phyloP scores from a whole-genome alignment of 2,113 vertebrate genomes.

The Anas platyrhynchos region DNA sequence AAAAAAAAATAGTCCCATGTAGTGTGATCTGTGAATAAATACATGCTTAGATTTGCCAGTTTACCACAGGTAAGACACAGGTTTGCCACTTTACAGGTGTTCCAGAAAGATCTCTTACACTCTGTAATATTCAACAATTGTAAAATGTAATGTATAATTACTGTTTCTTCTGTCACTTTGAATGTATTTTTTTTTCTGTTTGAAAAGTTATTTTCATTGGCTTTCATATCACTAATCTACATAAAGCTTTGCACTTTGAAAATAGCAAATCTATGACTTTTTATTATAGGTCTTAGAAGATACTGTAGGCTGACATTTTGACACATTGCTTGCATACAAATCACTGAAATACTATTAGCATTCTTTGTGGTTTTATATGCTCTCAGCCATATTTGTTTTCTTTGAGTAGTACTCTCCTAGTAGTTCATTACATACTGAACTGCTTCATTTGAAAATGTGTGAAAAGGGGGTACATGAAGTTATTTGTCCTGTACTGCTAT shows the following conservation, averaged over 20 bases:
- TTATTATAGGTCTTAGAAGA: slow-evolving; percentile 21
- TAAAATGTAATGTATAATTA: neutral
- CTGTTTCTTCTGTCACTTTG: neutral
- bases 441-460: neutral
- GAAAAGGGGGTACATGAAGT: neutral
- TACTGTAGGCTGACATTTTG: neutral
- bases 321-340: slow-evolving; percentile 31
- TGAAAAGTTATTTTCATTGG: neutral
- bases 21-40: neutral
- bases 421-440: neutral
- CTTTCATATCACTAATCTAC: neutral
- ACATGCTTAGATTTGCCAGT: neutral
- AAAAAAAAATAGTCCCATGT: neutral
- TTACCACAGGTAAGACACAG: neutral
- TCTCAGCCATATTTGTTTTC: neutral
- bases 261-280: neutral
- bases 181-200: neutral
- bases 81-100: neutral
- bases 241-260: neutral
- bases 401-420: neutral
- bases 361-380: neutral
- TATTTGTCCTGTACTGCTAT: neutral
- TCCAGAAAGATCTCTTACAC: neutral
- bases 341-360: slow-evolving; percentile 16
- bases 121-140: neutral